These are phyloP conservation scores for Orcinus orca DNA, from an alignment of 2,113 vertebrate species.

Conservation along the genomic window DNA sequence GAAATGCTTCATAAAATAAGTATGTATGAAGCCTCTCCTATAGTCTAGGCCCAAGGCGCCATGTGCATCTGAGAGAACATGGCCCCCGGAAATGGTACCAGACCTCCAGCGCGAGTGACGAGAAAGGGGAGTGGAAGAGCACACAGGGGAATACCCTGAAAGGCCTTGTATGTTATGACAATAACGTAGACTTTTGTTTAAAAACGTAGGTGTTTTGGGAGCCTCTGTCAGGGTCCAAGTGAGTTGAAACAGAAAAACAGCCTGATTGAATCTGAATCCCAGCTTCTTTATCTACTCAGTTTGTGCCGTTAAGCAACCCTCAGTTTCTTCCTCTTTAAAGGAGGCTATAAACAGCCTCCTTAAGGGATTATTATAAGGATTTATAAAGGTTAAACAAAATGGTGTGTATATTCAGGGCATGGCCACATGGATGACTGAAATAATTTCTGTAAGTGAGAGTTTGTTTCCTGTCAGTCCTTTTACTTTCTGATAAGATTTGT, in stretches of 20 bases:
- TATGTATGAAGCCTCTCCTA: rapidly evolving
- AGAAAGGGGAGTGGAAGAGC: background rate
- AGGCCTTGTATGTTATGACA: background rate
- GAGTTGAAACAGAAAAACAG: background rate
- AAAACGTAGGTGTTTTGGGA: background rate
- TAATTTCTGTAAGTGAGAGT: background rate
- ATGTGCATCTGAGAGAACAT: rapidly evolving
- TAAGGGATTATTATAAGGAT: background rate
- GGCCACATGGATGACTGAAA: background rate
- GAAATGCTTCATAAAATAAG: background rate
- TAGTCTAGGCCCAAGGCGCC: too few relatives aligned
- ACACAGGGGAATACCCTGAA: background rate
- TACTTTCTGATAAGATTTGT: background rate
- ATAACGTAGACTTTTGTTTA: background rate
- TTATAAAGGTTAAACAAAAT: background rate
- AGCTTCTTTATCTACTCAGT: background rate
- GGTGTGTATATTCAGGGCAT: background rate
- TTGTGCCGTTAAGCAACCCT: background rate
- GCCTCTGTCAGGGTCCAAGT: background rate
- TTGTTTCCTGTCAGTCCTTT: background rate
- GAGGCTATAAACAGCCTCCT: background rate
- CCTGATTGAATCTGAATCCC: background rate
- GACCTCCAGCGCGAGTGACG: background rate
- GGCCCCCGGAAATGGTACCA: background rate
- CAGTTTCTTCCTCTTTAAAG: background rate